Conservation (phyloP, 2,113 vertebrate genomes). For the Austrofundulus limnaeus region DNA sequence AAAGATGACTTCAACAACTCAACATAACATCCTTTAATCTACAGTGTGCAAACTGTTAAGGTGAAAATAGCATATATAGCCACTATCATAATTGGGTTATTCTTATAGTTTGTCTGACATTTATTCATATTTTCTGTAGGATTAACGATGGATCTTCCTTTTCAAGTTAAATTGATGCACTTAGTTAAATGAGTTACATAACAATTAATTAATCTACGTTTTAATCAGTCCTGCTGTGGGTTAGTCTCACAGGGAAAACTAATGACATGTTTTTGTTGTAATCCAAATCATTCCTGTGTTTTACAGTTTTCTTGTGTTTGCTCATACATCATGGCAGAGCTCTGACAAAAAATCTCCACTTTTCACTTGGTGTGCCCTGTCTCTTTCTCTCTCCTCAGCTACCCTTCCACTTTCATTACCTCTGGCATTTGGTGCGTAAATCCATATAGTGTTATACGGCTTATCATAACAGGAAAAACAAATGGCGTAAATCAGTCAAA, state of each 20-base stretch:
- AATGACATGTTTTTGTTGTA: not conserved
- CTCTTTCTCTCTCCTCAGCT: slow-evolving; percentile 8
- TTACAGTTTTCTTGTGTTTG: slow-evolving; percentile 10
- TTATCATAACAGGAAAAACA: slow-evolving; percentile 51
- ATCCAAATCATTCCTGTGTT: slow-evolving; percentile 14
- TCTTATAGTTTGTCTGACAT: too few species aligned
- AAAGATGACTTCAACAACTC: slow-evolving; percentile 41
- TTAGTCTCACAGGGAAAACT: not conserved
- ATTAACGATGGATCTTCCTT: not conserved
- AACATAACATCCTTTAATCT: too few species aligned
- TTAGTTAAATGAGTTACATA: not conserved
- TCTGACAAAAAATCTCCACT: slow-evolving; percentile 2
- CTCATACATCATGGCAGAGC: slow-evolving; percentile 29
- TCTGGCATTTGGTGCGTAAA: slow-evolving; percentile 43
- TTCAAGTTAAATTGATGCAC: not conserved
- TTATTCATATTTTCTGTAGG: not conserved
- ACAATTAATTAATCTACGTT: slow-evolving; percentile 15
- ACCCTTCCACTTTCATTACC: slow-evolving; percentile 41
- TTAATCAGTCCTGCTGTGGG: not conserved
- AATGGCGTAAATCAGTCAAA: slow-evolving; percentile 66
- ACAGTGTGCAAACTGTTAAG: too few species aligned
- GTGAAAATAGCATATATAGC: not conserved
- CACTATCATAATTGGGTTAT: too few species aligned
- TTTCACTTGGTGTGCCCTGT: not conserved
- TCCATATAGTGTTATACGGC: slow-evolving; percentile 48